A percentile compares a stretch with the other conserved stretches of the same genome.
Evolutionary conservation across 2,797 vertebrate genomes (phyloP).

Genomic region (Danio choprae): DNA sequence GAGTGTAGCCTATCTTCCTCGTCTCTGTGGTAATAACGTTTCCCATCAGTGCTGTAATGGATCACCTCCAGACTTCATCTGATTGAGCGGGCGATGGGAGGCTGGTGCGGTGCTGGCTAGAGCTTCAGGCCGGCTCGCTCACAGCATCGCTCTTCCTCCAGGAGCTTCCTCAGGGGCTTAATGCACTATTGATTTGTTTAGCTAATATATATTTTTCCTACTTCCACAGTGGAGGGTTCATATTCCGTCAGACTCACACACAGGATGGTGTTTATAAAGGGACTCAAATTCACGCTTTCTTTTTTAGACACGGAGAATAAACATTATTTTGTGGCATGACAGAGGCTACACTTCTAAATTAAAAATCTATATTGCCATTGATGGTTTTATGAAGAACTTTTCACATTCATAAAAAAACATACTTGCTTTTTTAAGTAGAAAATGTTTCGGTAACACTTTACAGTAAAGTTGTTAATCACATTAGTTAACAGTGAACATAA

Average conservation of each 20-base stretch:
- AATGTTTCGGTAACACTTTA: too few relatives aligned
- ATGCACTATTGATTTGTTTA: conserved; percentile 79
- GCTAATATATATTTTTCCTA: conserved; percentile 67
- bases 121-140: conserved; percentile 53
- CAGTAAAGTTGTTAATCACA: too few relatives aligned
- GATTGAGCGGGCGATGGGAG: conserved; percentile 64
- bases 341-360: too few relatives aligned
- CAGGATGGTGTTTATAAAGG: conserved; percentile 36
- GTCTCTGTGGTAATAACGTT: conserved; percentile 67
- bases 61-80: conserved; percentile 64
- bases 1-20: conserved; percentile 47
- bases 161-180: conserved; percentile 63
- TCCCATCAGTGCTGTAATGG: conserved; percentile 67
- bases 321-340: not conserved
- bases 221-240: conserved; percentile 40
- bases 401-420: too few relatives aligned
- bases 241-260: conserved; percentile 48
- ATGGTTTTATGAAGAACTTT: too few relatives aligned
- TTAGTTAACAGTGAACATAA: too few relatives aligned
- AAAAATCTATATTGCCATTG: too few relatives aligned
- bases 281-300: not conserved
- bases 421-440: too few relatives aligned
- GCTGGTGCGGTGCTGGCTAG: conserved; percentile 58
- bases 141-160: conserved; percentile 68
- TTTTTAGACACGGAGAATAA: conserved; percentile 7